A percentile compares a stretch with the other conserved stretches of the same genome.
phyloP scores from a whole-genome alignment of 2,888 invertebrate species.

The Ophion costatus region DNA sequence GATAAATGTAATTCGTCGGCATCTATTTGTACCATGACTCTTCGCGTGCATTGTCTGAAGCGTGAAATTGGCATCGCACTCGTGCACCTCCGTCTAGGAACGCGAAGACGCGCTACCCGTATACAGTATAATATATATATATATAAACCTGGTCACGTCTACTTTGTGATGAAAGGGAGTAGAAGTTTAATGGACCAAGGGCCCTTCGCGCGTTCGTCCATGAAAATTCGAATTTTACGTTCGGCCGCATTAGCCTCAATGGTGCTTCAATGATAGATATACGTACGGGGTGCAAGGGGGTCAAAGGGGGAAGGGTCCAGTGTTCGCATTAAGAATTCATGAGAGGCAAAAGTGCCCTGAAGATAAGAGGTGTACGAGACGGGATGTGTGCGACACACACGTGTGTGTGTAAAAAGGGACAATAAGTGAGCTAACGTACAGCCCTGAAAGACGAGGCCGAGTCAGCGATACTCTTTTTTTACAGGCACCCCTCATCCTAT shows the following conservation, averaged over 20 bases:
- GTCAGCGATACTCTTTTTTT: conserved; percentile 25
- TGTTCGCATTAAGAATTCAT: conserved; percentile 52
- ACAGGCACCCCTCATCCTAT: background rate
- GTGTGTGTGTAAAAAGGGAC: conserved; percentile 14
- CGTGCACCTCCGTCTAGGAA: background rate
- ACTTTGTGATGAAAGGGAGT: background rate
- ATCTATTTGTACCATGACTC: background rate
- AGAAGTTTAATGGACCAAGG: conserved; percentile 32
- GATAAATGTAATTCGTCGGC: too few species aligned
- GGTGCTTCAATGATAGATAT: conserved; percentile 25
- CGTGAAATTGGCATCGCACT: background rate
- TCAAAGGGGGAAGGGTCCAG: conserved; percentile 15
- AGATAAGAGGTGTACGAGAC: conserved; percentile 27
- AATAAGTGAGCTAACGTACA: background rate
- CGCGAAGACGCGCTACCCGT: background rate
- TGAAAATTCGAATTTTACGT: conserved; percentile 57
- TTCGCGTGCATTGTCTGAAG: background rate
- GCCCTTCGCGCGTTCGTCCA: conserved; percentile 25
- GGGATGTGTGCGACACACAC: background rate
- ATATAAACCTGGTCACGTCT: background rate
- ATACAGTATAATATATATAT: background rate
- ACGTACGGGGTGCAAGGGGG: background rate
- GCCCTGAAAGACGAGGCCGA: conserved; percentile 9
- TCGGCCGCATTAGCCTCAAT: conserved; percentile 53
- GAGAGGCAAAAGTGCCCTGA: conserved; percentile 29